Conservation (phyloP, 2,113 vertebrate genomes). For the human region GRCh38 chr13:72478501-72479000, state of each 20-base stretch:
- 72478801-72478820: neutral
- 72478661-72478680: neutral
- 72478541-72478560: neutral
- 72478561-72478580: neutral
- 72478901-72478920: neutral
- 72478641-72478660: neutral
- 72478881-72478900: neutral
- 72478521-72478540: neutral
- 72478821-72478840: neutral
- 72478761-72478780: neutral
- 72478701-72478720: neutral
- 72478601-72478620: neutral
- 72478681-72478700: neutral
- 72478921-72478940: neutral
- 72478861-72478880: neutral
- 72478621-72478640: neutral
- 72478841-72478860: neutral
- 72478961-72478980: neutral
- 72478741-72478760: neutral
- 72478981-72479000: neutral
- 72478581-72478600: neutral
- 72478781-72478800: neutral
- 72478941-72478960: neutral
- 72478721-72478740: neutral
- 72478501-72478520: neutral